These are phyloP conservation scores for Drosophila triauraria DNA, from an alignment of 1,140 invertebrate species.

Conservation along the genomic window DNA sequence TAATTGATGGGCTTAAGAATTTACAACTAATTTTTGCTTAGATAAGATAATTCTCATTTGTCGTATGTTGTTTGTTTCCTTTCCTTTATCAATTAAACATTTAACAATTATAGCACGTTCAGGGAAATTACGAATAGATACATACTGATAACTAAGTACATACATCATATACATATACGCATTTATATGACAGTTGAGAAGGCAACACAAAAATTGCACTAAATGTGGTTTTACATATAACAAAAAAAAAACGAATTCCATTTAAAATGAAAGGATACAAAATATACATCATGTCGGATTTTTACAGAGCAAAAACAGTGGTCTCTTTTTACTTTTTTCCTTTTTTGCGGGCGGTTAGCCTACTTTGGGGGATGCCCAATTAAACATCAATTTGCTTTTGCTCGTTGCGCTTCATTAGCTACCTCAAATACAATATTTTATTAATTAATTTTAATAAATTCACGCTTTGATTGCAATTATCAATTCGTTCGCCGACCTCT, in stretches of 20 bases:
- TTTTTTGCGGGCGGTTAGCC: slow-evolving; percentile 23
- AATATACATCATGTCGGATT: slow-evolving; percentile 31
- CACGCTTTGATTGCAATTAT: slow-evolving; percentile 73
- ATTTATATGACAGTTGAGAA: slow-evolving; percentile 42
- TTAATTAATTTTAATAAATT: slow-evolving; percentile 82
- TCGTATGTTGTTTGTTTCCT: slow-evolving; percentile 39
- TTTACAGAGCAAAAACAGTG: slow-evolving; percentile 39
- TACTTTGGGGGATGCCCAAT: slow-evolving; percentile 58
- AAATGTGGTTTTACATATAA: slow-evolving; percentile 26
- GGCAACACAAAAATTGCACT: slow-evolving; percentile 74
- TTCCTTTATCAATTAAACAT: slow-evolving; percentile 52
- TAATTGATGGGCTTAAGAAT: slow-evolving; percentile 73
- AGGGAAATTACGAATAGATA: slow-evolving; percentile 58
- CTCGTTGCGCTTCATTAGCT: slow-evolving; percentile 68
- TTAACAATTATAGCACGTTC: slow-evolving; percentile 81
- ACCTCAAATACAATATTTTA: slow-evolving; percentile 64
- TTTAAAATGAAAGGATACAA: slow-evolving; percentile 38
- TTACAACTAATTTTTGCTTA: slow-evolving; percentile 78
- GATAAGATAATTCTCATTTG: slow-evolving; percentile 58
- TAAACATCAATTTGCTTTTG: slow-evolving; percentile 49
- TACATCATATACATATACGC: slow-evolving; percentile 1
- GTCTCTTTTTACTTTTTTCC: slow-evolving; percentile 1
- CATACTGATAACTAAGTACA: slow-evolving; percentile 35
- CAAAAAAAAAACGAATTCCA: slow-evolving; percentile 44
- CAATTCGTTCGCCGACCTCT: slow-evolving; percentile 11